Evolutionary conservation across 2,888 invertebrate genomes (phyloP).

Genomic region (Xanthorhoe designata): DNA sequence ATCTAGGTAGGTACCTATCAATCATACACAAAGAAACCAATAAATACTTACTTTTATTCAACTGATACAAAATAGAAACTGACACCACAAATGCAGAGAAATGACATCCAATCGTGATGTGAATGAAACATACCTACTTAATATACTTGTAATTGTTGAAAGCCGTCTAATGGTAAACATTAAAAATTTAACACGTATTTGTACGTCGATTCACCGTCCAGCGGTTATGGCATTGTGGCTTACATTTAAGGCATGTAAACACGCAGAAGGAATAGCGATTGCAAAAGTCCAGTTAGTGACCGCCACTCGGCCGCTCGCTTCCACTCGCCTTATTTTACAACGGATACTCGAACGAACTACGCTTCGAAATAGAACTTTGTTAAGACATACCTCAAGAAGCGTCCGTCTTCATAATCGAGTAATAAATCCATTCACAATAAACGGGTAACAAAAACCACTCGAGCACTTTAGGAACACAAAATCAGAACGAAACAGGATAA

Average conservation of each 20-base stretch:
- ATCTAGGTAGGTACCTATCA: not conserved
- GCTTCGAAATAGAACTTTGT: slow-evolving; percentile 54
- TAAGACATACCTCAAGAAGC: slow-evolving; percentile 65
- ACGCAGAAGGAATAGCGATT: slow-evolving; percentile 81
- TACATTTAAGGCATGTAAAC: slow-evolving; percentile 74
- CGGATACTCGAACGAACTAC: slow-evolving; percentile 40
- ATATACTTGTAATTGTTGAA: slow-evolving; percentile 66
- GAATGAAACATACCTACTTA: slow-evolving; percentile 64
- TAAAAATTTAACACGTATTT: slow-evolving; percentile 68
- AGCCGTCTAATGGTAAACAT: slow-evolving; percentile 58
- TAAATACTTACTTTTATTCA: slow-evolving; percentile 64
- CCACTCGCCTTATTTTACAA: slow-evolving; percentile 46
- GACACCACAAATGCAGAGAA: slow-evolving; percentile 70
- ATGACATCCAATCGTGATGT: slow-evolving; percentile 61
- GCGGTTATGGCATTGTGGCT: slow-evolving; percentile 66
- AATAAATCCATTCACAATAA: slow-evolving; percentile 81
- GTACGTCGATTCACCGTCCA: slow-evolving; percentile 52
- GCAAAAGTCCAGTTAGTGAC: slow-evolving; percentile 82
- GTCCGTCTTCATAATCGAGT: slow-evolving; percentile 75
- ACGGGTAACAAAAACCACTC: slow-evolving; percentile 75
- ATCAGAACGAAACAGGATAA: slow-evolving; percentile 57
- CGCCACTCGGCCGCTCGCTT: slow-evolving; percentile 48
- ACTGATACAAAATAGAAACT: slow-evolving; percentile 61
- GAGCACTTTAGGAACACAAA: slow-evolving; percentile 74
- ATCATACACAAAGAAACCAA: slow-evolving; percentile 50